phyloP scores from a whole-genome alignment of 2,797 vertebrate species.

The Avahi laniger region DNA sequence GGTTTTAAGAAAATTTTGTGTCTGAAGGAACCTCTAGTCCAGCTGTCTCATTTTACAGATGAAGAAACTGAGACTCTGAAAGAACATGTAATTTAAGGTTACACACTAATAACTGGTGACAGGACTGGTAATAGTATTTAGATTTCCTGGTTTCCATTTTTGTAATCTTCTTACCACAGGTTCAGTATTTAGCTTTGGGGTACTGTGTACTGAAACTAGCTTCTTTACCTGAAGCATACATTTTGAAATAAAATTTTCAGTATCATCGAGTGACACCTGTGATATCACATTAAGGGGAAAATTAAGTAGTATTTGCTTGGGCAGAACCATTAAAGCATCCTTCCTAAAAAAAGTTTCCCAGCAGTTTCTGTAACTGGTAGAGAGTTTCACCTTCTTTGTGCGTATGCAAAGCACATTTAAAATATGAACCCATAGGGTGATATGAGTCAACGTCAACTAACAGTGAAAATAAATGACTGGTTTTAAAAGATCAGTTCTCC shows the following conservation, averaged over 20 bases:
- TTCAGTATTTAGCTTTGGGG: not conserved
- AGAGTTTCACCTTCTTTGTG: not conserved
- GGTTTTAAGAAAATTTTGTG: not conserved
- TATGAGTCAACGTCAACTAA: not conserved
- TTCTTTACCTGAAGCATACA: conserved; percentile 1
- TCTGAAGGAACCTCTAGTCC: not conserved
- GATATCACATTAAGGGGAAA: conserved; percentile 31
- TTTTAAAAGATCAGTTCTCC: conserved; percentile 12
- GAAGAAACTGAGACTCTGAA: not conserved
- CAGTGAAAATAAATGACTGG: not conserved
- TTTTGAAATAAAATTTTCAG: conserved; percentile 12
- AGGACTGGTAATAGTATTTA: not conserved
- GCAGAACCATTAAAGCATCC: conserved; percentile 21
- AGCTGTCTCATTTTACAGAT: not conserved
- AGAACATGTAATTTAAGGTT: not conserved
- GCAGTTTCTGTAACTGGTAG: not conserved
- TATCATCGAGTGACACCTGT: not conserved
- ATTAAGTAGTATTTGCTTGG: conserved; percentile 23
- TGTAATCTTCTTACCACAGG: not conserved
- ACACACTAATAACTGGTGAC: not conserved
- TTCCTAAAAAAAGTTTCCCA: not conserved
- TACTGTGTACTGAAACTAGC: not conserved
- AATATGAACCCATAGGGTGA: not conserved
- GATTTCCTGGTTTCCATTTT: conserved; percentile 21
- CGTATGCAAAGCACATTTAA: conserved; percentile 3